These are phyloP conservation scores for Brachyptera risi DNA, from an alignment of 2,888 invertebrate species.

Conservation along the genomic window DNA sequence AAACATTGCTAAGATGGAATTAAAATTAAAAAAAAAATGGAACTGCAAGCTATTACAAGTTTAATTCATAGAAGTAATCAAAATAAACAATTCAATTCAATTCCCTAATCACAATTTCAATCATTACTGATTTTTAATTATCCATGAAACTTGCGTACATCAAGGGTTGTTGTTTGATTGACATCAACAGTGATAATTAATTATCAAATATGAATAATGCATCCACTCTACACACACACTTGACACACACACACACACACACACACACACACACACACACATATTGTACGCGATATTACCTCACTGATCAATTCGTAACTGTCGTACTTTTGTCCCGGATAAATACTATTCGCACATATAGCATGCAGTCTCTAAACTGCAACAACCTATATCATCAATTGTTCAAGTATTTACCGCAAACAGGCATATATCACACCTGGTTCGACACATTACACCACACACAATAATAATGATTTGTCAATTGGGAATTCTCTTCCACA, in stretches of 20 bases:
- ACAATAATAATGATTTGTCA: slow-evolving; percentile 26
- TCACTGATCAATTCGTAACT: slow-evolving; percentile 5
- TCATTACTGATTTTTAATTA: neutral
- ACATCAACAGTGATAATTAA: slow-evolving; percentile 18
- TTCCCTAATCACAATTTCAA: neutral
- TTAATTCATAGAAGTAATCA: no score
- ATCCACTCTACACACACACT: slow-evolving; percentile 12
- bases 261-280: no score
- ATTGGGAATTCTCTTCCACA: slow-evolving; percentile 16
- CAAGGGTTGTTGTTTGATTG: slow-evolving; percentile 19
- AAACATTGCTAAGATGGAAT: no score
- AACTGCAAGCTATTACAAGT: no score
- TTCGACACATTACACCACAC: neutral
- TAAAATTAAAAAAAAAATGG: no score
- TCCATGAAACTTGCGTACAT: neutral
- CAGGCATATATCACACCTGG: slow-evolving; percentile 2
- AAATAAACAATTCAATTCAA: no score
- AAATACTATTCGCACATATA: no score
- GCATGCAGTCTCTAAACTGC: neutral
- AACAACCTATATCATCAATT: neutral
- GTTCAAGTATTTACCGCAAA: slow-evolving; percentile 15
- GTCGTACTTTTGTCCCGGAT: neutral
- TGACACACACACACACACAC: no score
- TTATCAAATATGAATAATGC: slow-evolving; percentile 15
- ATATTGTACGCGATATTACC: neutral